These are phyloP conservation scores for Polydrusus pterygomalis DNA, from an alignment of 2,888 invertebrate genomes.

Conservation along the genomic window DNA sequence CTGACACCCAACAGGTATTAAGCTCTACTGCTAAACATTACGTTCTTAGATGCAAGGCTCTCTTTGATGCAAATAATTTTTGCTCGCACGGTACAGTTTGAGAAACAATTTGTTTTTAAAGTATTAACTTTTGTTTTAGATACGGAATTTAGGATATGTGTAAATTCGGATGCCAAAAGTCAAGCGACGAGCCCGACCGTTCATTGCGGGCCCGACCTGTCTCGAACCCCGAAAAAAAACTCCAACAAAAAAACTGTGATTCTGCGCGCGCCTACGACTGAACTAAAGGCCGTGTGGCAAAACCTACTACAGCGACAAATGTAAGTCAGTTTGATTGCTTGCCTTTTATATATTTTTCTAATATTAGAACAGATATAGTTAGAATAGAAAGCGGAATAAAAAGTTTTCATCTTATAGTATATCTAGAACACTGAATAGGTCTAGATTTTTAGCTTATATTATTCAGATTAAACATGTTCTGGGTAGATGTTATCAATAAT, in stretches of 20 bases:
- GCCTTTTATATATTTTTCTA: background rate
- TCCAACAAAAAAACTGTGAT: conserved; percentile 82
- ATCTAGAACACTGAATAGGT: too few relatives aligned
- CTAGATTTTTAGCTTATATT: too few relatives aligned
- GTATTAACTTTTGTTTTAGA: conserved; percentile 76
- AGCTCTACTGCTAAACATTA: too few relatives aligned
- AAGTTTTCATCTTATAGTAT: too few relatives aligned
- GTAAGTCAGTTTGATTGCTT: conserved; percentile 74
- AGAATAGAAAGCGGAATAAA: too few relatives aligned
- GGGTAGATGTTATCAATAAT: too few relatives aligned
- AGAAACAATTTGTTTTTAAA: too few relatives aligned
- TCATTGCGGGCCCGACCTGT: conserved; percentile 81
- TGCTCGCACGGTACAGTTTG: too few relatives aligned
- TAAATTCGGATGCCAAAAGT: conserved; percentile 77
- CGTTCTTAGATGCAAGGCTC: too few relatives aligned
- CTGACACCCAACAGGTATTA: too few relatives aligned
- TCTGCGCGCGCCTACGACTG: conserved; percentile 86
- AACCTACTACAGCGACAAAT: conserved; percentile 90
- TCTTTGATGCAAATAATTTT: too few relatives aligned
- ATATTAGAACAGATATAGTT: conserved; percentile 1
- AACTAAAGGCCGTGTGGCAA: conserved; percentile 93
- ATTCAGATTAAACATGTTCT: too few relatives aligned
- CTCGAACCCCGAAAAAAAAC: conserved; percentile 78
- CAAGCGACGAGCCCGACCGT: conserved; percentile 83
- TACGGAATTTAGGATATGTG: conserved; percentile 88